Percentiles rank a stretch among this genome's conserved stretches.
phyloP scores from a whole-genome alignment of 2,113 vertebrate genomes.

The Isichthys henryi region DNA sequence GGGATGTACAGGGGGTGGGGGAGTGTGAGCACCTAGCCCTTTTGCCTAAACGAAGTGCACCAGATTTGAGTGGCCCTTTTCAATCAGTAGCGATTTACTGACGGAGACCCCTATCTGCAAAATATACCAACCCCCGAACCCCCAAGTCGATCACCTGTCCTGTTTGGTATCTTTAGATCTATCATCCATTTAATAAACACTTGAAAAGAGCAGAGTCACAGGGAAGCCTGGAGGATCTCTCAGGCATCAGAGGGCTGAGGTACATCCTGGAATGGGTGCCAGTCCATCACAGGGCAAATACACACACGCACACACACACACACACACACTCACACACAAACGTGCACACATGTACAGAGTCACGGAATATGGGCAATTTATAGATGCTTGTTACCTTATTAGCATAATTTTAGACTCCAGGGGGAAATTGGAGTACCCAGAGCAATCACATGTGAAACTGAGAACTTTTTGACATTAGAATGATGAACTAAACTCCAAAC shows the following conservation, averaged over 20 bases:
- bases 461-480: too few species aligned
- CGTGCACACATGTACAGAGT: background rate
- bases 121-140: background rate
- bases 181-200: background rate
- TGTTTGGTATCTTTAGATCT: background rate
- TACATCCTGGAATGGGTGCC: background rate
- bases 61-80: too few species aligned
- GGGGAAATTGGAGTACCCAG: background rate
- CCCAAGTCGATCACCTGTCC: background rate
- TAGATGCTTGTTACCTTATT: background rate
- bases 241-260: background rate
- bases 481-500: too few species aligned
- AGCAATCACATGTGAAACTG: too few species aligned
- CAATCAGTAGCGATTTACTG: background rate
- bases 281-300: background rate
- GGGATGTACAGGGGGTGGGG: background rate
- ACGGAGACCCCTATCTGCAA: background rate
- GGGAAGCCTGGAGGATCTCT: background rate
- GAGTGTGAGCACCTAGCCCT: background rate
- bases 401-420: background rate
- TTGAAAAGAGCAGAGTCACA: background rate
- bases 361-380: background rate
- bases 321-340: background rate
- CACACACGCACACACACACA: background rate
- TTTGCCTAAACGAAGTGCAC: too few species aligned